Conservation (phyloP, 2,888 invertebrate species). For the Acronicta leporina region DNA sequence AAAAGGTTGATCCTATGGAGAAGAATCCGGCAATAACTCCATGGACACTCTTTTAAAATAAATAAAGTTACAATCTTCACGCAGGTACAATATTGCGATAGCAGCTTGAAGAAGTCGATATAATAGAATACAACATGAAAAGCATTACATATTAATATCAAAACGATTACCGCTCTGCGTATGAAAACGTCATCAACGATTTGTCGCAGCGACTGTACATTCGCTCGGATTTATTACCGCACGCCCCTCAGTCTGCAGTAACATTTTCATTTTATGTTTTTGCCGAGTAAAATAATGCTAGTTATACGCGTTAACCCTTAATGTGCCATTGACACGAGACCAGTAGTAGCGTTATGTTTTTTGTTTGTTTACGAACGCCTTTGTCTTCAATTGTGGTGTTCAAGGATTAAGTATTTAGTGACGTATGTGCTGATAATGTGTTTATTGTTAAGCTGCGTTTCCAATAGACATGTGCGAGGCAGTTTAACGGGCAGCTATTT, state of each 20-base stretch:
- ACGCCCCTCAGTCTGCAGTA: conserved; percentile 69
- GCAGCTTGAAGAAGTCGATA: no score
- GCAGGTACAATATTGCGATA: no score
- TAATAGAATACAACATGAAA: conserved; percentile 10
- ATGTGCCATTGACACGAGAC: conserved; percentile 79
- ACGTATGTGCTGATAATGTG: no score
- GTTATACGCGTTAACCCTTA: conserved; percentile 77
- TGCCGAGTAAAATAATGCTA: conserved; percentile 72
- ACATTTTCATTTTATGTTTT: conserved; percentile 81
- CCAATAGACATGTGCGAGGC: no score
- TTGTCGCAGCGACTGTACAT: conserved; percentile 53
- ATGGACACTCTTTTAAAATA: no score
- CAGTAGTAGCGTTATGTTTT: conserved; percentile 33
- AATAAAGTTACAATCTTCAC: no score
- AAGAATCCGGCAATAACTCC: no score
- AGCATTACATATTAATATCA: conserved; percentile 44
- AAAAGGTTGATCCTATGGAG: no score
- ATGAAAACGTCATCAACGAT: conserved; percentile 46
- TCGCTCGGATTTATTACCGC: conserved; percentile 67
- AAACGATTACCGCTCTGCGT: conserved; percentile 40
- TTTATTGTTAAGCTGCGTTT: no score
- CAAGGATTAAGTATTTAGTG: background rate
- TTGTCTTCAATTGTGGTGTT: conserved; percentile 37
- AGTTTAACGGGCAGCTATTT: no score
- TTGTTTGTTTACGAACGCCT: conserved; percentile 43